Evolutionary conservation across 2,888 invertebrate genomes (phyloP), one percentile per base, ranked within the genome.

Genomic region (Ophion ventricosus): DNA sequence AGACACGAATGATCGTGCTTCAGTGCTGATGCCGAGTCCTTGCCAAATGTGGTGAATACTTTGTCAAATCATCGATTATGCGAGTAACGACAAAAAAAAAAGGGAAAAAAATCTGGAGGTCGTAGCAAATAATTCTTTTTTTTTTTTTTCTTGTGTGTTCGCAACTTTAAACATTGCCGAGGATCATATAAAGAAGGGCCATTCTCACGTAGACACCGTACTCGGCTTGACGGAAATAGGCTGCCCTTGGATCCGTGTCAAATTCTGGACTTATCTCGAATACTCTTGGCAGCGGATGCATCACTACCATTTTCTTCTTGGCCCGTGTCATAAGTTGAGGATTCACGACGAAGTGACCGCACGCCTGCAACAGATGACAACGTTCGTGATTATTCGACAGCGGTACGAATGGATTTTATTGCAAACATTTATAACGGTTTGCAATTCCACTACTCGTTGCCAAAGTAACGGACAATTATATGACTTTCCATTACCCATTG

Each of bases 171-270:
- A 54, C 54, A 10, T 90, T 90, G 73, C 98, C 98, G 17, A 98
- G 95, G 1, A 99, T 97, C 96, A 98, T 97, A 0, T 98, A 97
- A 23, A 99, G 94, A 1, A 99, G 94, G 0, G 99, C 99, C 99
- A 99, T 99, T 74, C 99, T 95, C 23, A 99, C 98, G 92, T 98
- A 99, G 97, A 99, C 97, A 86, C 99, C 99, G 92, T 98, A 97
- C 93, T 99, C 98, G 0, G 98, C 99, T 94, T 99, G 99, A 25
- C 99, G 95, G 95, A 99, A 99, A 94, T 99, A 99, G 0, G 99
- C 99, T 0, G 99, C 99, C 72, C 99, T 95, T 0, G 98, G 98
- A 94, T 99, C 99, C 0, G 96, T 96, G 94, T 99, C 99, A 89
- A 99, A 97, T 88, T 98, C 98, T 0, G 97, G 95, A 88, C 98